Base-by-base conservation (phyloP, 2,888 invertebrate genomes). In the Heliconius hortense region DNA sequence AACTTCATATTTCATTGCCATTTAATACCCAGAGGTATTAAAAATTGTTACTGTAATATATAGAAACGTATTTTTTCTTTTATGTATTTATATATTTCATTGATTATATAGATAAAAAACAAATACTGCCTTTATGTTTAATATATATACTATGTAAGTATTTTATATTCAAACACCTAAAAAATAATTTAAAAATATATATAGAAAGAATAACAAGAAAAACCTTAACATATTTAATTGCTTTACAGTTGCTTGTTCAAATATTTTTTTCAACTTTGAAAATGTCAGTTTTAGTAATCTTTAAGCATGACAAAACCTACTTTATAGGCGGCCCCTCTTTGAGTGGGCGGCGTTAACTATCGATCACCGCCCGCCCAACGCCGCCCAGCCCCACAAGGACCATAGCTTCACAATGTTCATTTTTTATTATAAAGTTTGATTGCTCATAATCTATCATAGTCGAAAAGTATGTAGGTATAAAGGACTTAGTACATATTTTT, bases 341-440 rank as follows among this genome's bases (percentile, higher is more conserved):
- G 75, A 77, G 80, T 82, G 82, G 84, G 84, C 84, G 84, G 83
- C 74, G 80, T 80, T 82, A 79, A 70, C 31, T 88, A 90, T 92
- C 88, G 92, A 92, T 89, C 86, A 82, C 81, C 84, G 87, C 88
- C 90, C 89, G 87, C 89, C 90, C 88, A 81, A 78, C 78, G 83
- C 86, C 88, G 88, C 88, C 90, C 89, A 84, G 79, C 82, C 86
- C 85, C 63, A 31, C 72, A 84, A 82, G 82, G 82, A 85, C 80
- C 84, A 82, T 82, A 81, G 79, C 53, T 68, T 82, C 84, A 84
- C 86, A 84, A 84, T 87, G 87, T 88, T 85, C 86, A 85, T 84
- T 84, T 85, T 83, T 84, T 82, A 83, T 89, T 88, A 90, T 92
- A 90, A 91, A 91, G 89, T 85, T 86, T 89, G 91, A 90, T 91